These are phyloP conservation scores for Crocallis elinguaria DNA, from an alignment of 2,888 invertebrate genomes.

Conservation along the genomic window DNA sequence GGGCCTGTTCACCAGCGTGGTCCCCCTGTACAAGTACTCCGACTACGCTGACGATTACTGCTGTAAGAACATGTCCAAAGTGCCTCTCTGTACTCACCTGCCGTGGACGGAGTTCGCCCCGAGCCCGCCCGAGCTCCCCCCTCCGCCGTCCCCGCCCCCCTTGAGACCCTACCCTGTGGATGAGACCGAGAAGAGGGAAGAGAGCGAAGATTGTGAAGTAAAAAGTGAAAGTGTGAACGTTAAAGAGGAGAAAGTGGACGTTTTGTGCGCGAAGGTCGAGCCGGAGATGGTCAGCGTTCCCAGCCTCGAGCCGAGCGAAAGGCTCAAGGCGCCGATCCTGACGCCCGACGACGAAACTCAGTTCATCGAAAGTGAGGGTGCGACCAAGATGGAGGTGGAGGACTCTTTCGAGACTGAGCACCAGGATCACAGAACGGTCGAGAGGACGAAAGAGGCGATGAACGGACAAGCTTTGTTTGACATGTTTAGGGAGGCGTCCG, in stretches of 20 bases:
- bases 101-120: slow-evolving; percentile 75
- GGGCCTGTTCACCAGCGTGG: slow-evolving; percentile 72
- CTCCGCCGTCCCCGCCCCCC: slow-evolving; percentile 66
- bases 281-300: slow-evolving; percentile 48
- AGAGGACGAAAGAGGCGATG: slow-evolving; percentile 68
- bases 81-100: slow-evolving; percentile 63
- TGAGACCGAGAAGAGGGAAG: slow-evolving; percentile 26
- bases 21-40: slow-evolving; percentile 76
- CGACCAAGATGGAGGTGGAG: slow-evolving; percentile 35
- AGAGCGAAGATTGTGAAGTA: neutral
- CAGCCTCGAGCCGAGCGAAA: slow-evolving; percentile 62
- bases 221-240: neutral
- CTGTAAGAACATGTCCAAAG: slow-evolving; percentile 69
- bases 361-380: slow-evolving; percentile 34
- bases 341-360: slow-evolving; percentile 56
- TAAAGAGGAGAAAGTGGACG: neutral
- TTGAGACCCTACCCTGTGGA: slow-evolving; percentile 64
- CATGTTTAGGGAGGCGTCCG: slow-evolving; percentile 46
- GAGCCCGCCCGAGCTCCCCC: slow-evolving; percentile 63
- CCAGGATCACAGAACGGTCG: slow-evolving; percentile 71
- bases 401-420: slow-evolving; percentile 47
- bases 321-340: slow-evolving; percentile 65
- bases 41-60: slow-evolving; percentile 80
- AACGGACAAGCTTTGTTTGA: slow-evolving; percentile 60
- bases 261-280: slow-evolving; percentile 30